phyloP scores from a whole-genome alignment of 2,888 invertebrate genomes.

The Drosophila tanythrix region DNA sequence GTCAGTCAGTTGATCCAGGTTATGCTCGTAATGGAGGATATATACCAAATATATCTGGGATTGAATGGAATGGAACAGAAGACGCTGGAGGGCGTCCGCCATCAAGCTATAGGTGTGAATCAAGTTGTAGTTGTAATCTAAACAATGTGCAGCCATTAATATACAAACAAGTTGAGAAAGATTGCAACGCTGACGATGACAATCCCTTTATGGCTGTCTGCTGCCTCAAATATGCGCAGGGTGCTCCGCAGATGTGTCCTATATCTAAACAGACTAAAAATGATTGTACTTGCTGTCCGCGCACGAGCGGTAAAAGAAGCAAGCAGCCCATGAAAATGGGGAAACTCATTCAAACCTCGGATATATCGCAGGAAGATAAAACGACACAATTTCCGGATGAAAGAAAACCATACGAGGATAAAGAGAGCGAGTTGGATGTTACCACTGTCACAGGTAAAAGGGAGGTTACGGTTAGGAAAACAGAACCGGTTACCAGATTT shows the following conservation, averaged over 20 bases:
- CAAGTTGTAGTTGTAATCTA: not conserved
- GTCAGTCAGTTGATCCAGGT: not conserved
- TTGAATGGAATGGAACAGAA: not conserved
- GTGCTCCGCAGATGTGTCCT: not conserved
- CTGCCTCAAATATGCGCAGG: not conserved
- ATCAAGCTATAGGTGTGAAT: not conserved
- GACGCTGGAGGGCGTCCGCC: not conserved
- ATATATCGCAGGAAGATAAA: not conserved
- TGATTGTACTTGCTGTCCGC: not conserved
- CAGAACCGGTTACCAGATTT: not conserved
- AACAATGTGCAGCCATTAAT: not conserved
- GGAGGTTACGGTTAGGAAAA: not conserved
- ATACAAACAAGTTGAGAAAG: not conserved
- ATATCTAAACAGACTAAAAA: not conserved
- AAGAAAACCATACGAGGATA: not conserved
- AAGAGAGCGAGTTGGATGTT: not conserved
- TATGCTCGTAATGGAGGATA: not conserved
- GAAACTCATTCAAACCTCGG: constrained; percentile 10
- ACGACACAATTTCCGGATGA: constrained; percentile 24
- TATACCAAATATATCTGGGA: not conserved
- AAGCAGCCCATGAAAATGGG: not conserved
- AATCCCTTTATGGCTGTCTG: constrained; percentile 18
- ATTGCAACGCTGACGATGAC: not conserved
- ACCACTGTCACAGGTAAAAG: constrained; percentile 5
- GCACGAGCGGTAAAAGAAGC: not conserved